Base-by-base conservation (phyloP, 2,888 invertebrate genomes). In the Heliconius charithonia region DNA sequence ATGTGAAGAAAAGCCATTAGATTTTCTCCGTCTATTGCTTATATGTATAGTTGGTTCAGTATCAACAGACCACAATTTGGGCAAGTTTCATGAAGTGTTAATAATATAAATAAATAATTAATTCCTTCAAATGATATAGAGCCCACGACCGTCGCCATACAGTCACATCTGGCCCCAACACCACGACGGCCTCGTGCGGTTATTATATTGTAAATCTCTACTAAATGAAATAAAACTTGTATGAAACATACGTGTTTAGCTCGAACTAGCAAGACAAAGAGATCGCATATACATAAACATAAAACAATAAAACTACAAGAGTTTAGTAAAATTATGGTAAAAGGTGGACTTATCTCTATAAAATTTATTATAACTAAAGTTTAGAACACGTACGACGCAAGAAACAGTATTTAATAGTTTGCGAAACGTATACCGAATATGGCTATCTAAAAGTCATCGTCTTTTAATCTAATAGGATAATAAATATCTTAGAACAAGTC, bases 361-460 rank as follows among this genome's bases (percentile, higher is more conserved):
- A n/a, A 67, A 41, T 67, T 37, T 67, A 66, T 66, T 66, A 32
- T 4, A 12, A 10, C 32, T 22, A 22, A 66, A 66, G 66, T 37
- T 32, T 41, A 67, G 37, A 67, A 67, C 67, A 67, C 67, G 37
- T n/a, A n/a, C 67, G 13, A 67, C 16, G 37, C n/a, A 41, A 41
- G 37, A 67, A 41, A 13, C 13, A 67, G 13, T n/a, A 67, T 41
- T 67, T 4, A 67, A 37, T 67, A n/a, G 37, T n/a, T 67, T 32
- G 67, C 67, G n/a, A 67, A 66, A 41, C 32, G 32, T n/a, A 37
- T 10, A 66, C 37, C 22, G 10, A 37, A n/a, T n/a, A 37, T 37
- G 22, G n/a, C 13, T 10, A 63, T 63, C 63, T 16, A 9, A 65
- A 29, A 29, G 63, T 65, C 65, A 19, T 7, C 4, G 29, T 65